Base-by-base conservation (phyloP, 2,888 invertebrate species). In the Erannis defoliaria region DNA sequence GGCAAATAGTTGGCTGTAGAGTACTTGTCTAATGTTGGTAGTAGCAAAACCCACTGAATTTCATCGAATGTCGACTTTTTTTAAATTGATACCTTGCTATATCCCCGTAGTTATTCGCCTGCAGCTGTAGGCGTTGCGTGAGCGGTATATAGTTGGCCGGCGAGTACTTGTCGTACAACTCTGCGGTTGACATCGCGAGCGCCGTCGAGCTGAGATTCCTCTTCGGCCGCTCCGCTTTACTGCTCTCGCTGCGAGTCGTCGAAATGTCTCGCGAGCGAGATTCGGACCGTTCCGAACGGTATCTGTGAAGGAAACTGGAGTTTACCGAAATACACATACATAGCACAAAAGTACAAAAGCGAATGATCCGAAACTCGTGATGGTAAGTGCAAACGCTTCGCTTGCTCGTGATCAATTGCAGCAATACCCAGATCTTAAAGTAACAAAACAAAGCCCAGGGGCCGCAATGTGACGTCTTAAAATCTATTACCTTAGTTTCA, bases 101-200 rank as follows among this genome's bases (percentile, higher is more conserved):
- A 56, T 93, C 92, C 0, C 86, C 85, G 63, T 85, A 88, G 48
- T 80, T 86, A 6, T 74, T 75, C 51, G 81, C 81, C 14, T 83
- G 84, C 48, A 87, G 83, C 48, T 90, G 88, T 0, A 92, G 72
- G 57, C 93, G 78, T 64, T 93, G 91, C 0, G 94, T 92, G 38
- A 90, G 74, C 64, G 96, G 96, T 77, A 95, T 94, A 84, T 97
- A 96, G 80, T 95, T 95, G 38, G 95, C 94, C 49, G 96, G 96
- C 37, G 96, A 96, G 80, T 97, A 97, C 84, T 96, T 96, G 76
- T 95, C 95, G 79, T 95, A 95, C 66, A 96, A 86, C 67, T 96
- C 96, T 31, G 96, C 95, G 0, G 93, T 94, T 54, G 93, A 95
- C 94, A 93, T 95, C 51, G 91, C 93, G 75, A 93, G 78, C 29